These are phyloP conservation scores for Chelonia mydas DNA, from an alignment of 2,797 vertebrate species.

Conservation along the genomic window DNA sequence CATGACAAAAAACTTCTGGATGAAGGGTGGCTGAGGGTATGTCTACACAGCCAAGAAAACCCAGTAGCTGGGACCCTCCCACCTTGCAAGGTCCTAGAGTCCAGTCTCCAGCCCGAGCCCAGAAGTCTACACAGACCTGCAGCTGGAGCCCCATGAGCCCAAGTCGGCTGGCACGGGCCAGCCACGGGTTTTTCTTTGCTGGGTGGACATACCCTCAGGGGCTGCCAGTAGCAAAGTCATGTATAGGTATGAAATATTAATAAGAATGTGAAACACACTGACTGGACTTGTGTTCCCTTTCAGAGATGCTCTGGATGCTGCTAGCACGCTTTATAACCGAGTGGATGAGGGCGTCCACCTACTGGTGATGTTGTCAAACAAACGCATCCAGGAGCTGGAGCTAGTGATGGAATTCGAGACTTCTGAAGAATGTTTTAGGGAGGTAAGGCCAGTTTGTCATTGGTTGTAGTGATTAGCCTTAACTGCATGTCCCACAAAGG, in stretches of 20 bases:
- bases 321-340: constrained; percentile 83
- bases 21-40: neutral
- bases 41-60: neutral
- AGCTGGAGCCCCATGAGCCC: no score
- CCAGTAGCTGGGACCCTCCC: neutral
- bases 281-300: constrained; percentile 20
- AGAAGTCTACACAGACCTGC: neutral
- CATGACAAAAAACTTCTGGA: accelerated
- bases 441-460: constrained; percentile 80
- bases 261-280: constrained; percentile 1
- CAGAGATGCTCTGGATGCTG: constrained; percentile 85
- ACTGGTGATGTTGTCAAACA: constrained; percentile 91
- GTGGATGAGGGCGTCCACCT: constrained; percentile 93
- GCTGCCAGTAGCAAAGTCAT: neutral
- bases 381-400: constrained; percentile 85
- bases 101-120: neutral
- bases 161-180: neutral
- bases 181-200: neutral
- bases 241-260: neutral
- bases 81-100: neutral
- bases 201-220: accelerated
- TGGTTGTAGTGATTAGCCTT: neutral
- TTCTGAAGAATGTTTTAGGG: constrained; percentile 84
- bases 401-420: constrained; percentile 85
- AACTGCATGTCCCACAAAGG: neutral